phyloP scores from a whole-genome alignment of 2,797 vertebrate species.

The Erethizon dorsatum region DNA sequence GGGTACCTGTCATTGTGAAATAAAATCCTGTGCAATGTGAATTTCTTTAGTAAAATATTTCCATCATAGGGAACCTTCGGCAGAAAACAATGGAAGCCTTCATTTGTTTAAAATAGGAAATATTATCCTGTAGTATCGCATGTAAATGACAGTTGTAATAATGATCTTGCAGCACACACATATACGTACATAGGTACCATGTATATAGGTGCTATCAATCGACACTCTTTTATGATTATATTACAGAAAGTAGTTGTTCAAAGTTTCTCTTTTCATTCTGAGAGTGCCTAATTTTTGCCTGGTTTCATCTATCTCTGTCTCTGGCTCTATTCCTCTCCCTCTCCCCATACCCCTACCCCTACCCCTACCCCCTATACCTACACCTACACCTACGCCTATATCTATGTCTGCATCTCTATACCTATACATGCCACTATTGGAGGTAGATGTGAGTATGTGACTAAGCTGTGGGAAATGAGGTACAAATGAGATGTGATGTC shows the following conservation, averaged over 20 bases:
- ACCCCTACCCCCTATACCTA: no score
- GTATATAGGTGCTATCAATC: neutral
- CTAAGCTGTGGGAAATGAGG: neutral
- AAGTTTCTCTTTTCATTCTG: neutral
- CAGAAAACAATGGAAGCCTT: neutral
- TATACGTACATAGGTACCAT: no score
- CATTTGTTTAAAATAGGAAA: neutral
- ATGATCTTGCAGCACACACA: neutral
- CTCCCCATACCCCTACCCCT: neutral
- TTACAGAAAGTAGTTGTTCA: neutral
- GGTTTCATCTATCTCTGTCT: neutral
- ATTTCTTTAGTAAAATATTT: neutral
- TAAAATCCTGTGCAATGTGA: neutral
- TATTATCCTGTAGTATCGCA: neutral
- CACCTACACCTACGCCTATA: neutral
- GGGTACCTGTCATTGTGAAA: neutral
- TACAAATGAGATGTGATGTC: accelerated
- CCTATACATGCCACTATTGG: neutral
- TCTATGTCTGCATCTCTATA: neutral
- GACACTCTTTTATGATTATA: neutral
- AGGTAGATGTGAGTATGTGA: neutral
- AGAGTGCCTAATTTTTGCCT: neutral
- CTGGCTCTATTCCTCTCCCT: neutral
- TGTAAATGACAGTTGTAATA: neutral
- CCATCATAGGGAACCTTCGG: neutral